phyloP scores from a whole-genome alignment of 1,140 invertebrate genomes.

The Drosophila auraria region DNA sequence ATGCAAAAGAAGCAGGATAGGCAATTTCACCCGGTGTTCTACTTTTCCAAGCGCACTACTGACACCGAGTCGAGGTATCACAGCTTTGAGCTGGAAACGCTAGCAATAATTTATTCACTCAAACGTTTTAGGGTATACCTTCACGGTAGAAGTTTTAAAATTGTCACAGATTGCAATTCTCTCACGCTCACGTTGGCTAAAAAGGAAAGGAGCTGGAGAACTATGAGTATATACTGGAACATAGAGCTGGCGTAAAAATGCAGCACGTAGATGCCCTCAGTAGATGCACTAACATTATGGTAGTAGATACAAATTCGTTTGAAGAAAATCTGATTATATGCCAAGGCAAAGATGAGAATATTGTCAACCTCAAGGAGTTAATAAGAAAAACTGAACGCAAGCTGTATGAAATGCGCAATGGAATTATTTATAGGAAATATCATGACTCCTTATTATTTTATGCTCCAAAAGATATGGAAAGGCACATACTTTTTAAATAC shows the following conservation, averaged over 20 bases:
- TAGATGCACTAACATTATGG: not conserved
- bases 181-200: not conserved
- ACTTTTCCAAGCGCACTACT: not conserved
- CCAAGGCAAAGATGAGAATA: not conserved
- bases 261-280: not conserved
- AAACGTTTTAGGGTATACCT: not conserved
- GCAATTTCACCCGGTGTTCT: not conserved
- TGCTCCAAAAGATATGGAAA: not conserved
- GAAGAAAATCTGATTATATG: constrained; percentile 2
- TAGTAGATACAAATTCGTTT: not conserved
- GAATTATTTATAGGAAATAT: not conserved
- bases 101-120: not conserved
- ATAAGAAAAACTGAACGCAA: not conserved
- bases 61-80: not conserved
- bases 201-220: not conserved
- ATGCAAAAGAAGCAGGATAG: not conserved
- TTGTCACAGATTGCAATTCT: not conserved
- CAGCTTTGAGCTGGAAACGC: not conserved
- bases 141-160: not conserved
- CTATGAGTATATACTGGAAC: not conserved
- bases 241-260: not conserved
- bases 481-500: too few relatives aligned
- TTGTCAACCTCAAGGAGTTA: not conserved
- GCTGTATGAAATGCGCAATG: not conserved
- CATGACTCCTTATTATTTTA: not conserved